Percentiles rank a stretch among this genome's conserved stretches.
These are phyloP conservation scores for Engraulis encrasicolus DNA, from an alignment of 2,113 vertebrate genomes.

Conservation along the genomic window DNA sequence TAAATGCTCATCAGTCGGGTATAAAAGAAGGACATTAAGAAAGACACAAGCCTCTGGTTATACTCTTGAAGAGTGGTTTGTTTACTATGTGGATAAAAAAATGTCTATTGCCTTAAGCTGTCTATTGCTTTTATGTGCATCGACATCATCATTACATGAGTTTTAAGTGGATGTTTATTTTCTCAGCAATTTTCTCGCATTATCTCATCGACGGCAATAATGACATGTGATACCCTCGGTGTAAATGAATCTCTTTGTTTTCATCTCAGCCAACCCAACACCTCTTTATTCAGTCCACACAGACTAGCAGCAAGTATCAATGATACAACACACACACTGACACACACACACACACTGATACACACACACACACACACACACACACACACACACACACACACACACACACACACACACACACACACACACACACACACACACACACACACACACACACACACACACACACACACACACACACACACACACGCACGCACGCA, in stretches of 20 bases:
- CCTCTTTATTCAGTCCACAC: not conserved
- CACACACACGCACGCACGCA: no score
- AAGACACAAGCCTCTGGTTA: no score
- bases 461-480: no score
- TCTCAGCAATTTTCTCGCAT: not conserved
- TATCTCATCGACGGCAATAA: conserved; percentile 3
- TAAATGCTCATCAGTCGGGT: no score
- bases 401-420: no score
- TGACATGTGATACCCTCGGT: not conserved
- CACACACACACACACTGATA: no score
- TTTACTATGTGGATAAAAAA: not conserved
- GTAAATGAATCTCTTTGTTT: conserved; percentile 15
- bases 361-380: no score
- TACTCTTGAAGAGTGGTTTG: not conserved
- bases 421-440: no score
- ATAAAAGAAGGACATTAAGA: no score
- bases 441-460: no score
- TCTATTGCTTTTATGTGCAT: not conserved
- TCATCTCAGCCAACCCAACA: not conserved
- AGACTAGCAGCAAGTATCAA: not conserved
- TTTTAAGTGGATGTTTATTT: conserved; percentile 4
- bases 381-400: no score
- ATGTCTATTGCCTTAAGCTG: not conserved
- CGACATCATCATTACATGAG: not conserved
- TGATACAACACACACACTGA: no score